Percentiles rank a stretch among this genome's conserved stretches.
Evolutionary conservation across 53 echinoderm and acorn worm species (phyloP).

Genomic region (Astropecten irregularis): DNA sequence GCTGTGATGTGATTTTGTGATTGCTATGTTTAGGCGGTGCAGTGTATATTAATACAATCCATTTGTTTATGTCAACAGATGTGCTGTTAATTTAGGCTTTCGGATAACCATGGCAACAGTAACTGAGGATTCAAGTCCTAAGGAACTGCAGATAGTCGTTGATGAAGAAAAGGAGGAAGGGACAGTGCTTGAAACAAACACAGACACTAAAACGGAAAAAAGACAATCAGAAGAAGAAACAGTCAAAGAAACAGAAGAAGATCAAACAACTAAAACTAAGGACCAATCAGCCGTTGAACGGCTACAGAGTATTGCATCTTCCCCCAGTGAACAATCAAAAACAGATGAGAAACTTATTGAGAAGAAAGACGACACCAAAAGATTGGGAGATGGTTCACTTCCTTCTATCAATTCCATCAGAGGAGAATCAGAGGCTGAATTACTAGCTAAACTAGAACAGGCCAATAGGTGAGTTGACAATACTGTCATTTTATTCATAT

Average conservation of each 20-base stretch:
- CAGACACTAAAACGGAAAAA: neutral
- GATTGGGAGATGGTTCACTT: neutral
- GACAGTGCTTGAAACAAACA: neutral
- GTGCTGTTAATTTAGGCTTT: too few species aligned
- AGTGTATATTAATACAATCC: too few species aligned
- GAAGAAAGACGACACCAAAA: neutral
- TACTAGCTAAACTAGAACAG: conserved; percentile 74
- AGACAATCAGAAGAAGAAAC: neutral
- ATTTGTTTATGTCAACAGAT: too few species aligned
- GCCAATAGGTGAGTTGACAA: conserved; percentile 67
- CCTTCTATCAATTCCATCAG: conserved; percentile 64
- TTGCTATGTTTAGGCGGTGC: too few species aligned
- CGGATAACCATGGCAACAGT: conserved; percentile 50
- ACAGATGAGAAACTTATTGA: neutral
- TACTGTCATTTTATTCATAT: too few species aligned
- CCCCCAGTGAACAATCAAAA: neutral
- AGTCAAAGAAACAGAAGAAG: neutral
- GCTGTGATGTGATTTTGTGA: too few species aligned
- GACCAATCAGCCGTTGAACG: conserved; percentile 5
- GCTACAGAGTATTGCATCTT: neutral
- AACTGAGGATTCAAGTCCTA: conserved; percentile 1
- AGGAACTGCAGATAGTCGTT: neutral
- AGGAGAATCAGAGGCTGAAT: conserved; percentile 71
- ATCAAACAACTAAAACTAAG: neutral
- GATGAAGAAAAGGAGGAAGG: neutral